phyloP scores from a whole-genome alignment of 2,797 vertebrate species.

The Staurois parvus region DNA sequence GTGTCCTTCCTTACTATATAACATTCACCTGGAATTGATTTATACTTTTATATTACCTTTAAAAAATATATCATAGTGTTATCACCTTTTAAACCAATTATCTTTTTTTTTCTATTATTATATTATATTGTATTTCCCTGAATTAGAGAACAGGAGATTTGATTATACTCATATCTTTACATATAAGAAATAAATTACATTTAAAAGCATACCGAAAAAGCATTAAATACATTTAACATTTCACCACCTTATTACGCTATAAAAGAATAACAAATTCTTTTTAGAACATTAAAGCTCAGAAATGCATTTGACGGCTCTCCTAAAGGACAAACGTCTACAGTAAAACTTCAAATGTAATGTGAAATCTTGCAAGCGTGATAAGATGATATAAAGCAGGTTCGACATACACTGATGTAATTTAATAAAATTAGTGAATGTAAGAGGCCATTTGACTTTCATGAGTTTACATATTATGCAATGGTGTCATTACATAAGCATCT shows the following conservation, averaged over 20 bases:
- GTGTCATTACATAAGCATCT: conserved; percentile 58
- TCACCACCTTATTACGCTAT: conserved; percentile 34
- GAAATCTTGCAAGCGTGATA: conserved; percentile 53
- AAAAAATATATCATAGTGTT: background rate
- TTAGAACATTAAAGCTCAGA: background rate
- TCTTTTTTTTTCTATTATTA: background rate
- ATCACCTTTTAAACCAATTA: background rate
- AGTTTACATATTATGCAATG: conserved; percentile 61
- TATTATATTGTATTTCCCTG: too few species aligned
- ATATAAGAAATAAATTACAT: background rate
- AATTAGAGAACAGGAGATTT: background rate
- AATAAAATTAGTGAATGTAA: conserved; percentile 63
- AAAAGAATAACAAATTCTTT: background rate
- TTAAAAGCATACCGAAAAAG: conserved; percentile 8
- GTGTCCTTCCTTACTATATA: background rate
- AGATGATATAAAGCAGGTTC: conserved; percentile 57
- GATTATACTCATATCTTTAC: background rate
- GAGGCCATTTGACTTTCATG: conserved; percentile 61
- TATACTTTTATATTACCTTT: background rate
- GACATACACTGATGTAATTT: conserved; percentile 59
- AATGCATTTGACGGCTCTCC: conserved; percentile 4
- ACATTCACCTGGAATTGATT: background rate
- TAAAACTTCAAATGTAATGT: conserved; percentile 28
- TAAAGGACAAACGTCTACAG: background rate
- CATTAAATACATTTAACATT: conserved; percentile 35